Evolutionary conservation across 2,888 invertebrate species (phyloP), one percentile per base, ranked within the genome.

Genomic region (Galeruca laticollis): DNA sequence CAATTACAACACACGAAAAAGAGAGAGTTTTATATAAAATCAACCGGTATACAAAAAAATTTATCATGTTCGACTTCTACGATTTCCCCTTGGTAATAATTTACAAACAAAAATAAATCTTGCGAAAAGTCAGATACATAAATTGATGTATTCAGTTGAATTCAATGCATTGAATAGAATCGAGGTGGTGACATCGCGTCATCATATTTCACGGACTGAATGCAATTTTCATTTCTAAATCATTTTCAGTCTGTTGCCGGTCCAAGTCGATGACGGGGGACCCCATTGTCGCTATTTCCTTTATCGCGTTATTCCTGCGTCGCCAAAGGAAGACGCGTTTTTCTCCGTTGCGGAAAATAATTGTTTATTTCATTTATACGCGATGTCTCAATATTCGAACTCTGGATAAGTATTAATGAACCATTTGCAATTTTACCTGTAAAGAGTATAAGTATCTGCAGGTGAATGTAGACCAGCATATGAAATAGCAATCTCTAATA

Each of bases 241-340:
- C 83, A 82, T 82, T 82, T 82, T 78, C 81, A 81, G 78, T 81
- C 83, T 80, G 81, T 81, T 82, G 77, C 75, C 77, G 78, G 76
- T 78, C 62, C 21, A 52, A 26, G 52, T 52, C 52, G 26, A 21
- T 13, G 52, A 21, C 15, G 52, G 21, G 13, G 75, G 73, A 76
- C 76, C 78, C 79, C 79, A 79, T 81, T 79, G 79, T 81, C 77
- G 75, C 74, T 75, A 79, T 80, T 77, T 75, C 77, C 75, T 77
- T 73, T 69, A 75, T 70, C 75, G 67, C 62, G 72, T 72, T 66
- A 74, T 74, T 71, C 70, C 54, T 8, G 54, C 54, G 31, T 26
- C 21, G 9, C 56, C 35, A 35, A 35, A 35, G 35, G 33, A 57
- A 57, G 35, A 57, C n/a, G n/a, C 33, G 33, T 57, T 47, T 2